A percentile compares a stretch with the other conserved stretches of the same genome.
Conservation (phyloP, 2,888 invertebrate genomes). For the Nomada ruficornis region DNA sequence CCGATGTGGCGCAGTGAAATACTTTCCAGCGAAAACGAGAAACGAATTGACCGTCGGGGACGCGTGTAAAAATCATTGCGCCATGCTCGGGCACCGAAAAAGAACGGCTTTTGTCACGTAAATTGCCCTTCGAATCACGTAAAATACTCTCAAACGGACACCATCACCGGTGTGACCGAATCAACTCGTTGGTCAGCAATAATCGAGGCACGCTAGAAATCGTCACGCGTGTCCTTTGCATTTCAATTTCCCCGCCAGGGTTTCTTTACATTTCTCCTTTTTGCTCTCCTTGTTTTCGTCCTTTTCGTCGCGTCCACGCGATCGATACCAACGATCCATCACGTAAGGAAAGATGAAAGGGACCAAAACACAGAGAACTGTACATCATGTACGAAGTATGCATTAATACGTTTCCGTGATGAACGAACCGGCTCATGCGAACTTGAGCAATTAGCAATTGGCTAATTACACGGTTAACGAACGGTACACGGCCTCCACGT, state of each 20-base stretch:
- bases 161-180: not conserved
- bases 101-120: not conserved
- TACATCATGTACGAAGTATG: constrained; percentile 16
- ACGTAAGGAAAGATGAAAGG: not conserved
- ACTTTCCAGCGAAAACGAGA: constrained; percentile 1
- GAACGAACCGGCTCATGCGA: constrained; percentile 69
- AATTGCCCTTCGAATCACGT: not conserved
- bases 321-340: not conserved
- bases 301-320: constrained; percentile 2
- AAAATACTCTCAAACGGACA: constrained; percentile 1
- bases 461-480: constrained; percentile 74
- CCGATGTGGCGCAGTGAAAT: not conserved
- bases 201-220: constrained; percentile 7
- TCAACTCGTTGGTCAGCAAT: constrained; percentile 2
- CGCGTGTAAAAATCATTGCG: not conserved
- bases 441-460: constrained; percentile 76
- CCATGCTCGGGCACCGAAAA: not conserved
- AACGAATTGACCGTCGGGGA: not conserved
- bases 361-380: not conserved
- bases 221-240: constrained; percentile 54
- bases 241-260: constrained; percentile 56
- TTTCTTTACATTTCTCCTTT: constrained; percentile 4
- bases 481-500: constrained; percentile 59
- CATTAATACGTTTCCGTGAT: constrained; percentile 50
- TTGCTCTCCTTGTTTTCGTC: not conserved